A percentile compares a stretch with the other conserved stretches of the same genome.
Conservation (phyloP, 1,140 invertebrate genomes). For the Oreohelix idahoensis region DNA sequence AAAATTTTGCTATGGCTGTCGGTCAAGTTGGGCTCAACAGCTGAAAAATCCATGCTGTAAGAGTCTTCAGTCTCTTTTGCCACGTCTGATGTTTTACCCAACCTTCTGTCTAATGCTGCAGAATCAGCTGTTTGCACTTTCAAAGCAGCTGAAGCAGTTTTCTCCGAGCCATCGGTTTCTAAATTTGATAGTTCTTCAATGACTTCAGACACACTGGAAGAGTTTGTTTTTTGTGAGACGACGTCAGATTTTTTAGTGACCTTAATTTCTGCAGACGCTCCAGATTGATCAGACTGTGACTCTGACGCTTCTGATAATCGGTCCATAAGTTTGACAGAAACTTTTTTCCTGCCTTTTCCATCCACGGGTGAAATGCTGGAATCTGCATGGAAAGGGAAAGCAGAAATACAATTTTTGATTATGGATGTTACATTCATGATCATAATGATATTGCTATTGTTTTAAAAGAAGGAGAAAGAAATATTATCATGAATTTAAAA, state of each 20-base stretch:
- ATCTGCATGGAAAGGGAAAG: conserved; percentile 48
- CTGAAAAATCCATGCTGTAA: conserved; percentile 57
- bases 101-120: conserved; percentile 29
- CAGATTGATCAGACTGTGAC: conserved; percentile 53
- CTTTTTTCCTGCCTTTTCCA: conserved; percentile 47
- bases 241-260: conserved; percentile 24
- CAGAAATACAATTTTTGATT: no score
- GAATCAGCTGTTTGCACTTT: conserved; percentile 41
- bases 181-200: conserved; percentile 52
- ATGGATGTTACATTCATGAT: no score
- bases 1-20: conserved; percentile 41
- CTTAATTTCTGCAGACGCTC: conserved; percentile 25
- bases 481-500: no score
- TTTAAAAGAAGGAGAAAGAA: no score
- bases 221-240: conserved; percentile 40
- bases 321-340: conserved; percentile 48
- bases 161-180: conserved; percentile 43
- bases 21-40: conserved; percentile 42
- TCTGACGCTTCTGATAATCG: conserved; percentile 67
- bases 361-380: conserved; percentile 44
- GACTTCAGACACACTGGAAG: conserved; percentile 46
- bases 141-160: conserved; percentile 40
- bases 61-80: conserved; percentile 42
- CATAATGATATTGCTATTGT: no score
- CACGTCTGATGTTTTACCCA: neutral